Evolutionary conservation across 2,113 vertebrate species (phyloP).

Genomic region (Scortum barcoo): DNA sequence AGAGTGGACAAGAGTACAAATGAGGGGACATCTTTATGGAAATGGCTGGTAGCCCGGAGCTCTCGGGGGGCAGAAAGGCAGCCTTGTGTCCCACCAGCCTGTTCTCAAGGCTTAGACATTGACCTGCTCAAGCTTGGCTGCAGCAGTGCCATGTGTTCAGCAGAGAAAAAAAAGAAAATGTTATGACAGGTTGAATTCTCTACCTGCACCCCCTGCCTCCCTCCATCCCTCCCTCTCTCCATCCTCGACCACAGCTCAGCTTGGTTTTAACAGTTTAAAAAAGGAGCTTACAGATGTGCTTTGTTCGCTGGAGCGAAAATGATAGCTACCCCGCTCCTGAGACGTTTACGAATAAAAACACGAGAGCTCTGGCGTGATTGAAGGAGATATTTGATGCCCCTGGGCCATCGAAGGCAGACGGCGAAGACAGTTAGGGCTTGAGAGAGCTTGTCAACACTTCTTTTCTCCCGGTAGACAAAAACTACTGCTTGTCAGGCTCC

Average conservation of each 20-base stretch:
- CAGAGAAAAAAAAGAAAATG: conserved; percentile 32
- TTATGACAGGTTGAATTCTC: conserved; percentile 47
- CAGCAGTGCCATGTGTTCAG: conserved; percentile 17
- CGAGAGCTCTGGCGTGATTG: conserved; percentile 20
- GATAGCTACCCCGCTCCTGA: conserved; percentile 31
- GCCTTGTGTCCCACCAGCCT: conserved; percentile 35
- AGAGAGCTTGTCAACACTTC: conserved; percentile 57
- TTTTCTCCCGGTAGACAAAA: conserved; percentile 29
- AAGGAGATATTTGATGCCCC: conserved; percentile 36
- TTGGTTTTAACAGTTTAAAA: conserved; percentile 58
- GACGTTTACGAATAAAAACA: conserved; percentile 34
- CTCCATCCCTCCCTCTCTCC: too few species aligned
- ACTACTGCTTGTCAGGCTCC: conserved; percentile 44
- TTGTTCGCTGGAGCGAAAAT: conserved; percentile 45
- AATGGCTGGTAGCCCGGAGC: conserved; percentile 45
- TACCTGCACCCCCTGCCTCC: not conserved
- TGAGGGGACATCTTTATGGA: conserved; percentile 25
- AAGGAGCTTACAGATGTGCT: conserved; percentile 43
- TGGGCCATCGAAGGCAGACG: conserved; percentile 54
- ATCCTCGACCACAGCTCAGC: conserved; percentile 12
- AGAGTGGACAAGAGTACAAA: conserved; percentile 33
- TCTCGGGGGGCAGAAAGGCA: conserved; percentile 43
- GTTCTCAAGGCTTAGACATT: conserved; percentile 55
- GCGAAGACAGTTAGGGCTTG: conserved; percentile 48
- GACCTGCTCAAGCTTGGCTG: conserved; percentile 40